These are phyloP conservation scores for Labeo catla DNA, from an alignment of 2,113 vertebrate species.

Conservation along the genomic window DNA sequence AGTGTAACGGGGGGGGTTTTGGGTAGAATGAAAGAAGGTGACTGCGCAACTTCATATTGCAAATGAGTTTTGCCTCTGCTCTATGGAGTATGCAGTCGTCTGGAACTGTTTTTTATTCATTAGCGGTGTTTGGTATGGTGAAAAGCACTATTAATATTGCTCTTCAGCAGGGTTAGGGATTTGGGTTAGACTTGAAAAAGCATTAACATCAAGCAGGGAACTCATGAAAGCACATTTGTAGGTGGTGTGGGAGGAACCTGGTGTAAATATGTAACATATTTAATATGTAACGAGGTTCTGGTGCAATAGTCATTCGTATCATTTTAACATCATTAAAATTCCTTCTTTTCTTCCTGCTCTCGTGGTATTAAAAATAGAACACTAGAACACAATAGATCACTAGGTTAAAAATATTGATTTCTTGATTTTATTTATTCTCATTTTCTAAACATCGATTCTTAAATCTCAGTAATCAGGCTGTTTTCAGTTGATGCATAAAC, in stretches of 20 bases:
- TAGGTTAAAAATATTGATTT: no score
- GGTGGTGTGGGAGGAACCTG: not conserved
- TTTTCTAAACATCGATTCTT: no score
- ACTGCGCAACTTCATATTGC: not conserved
- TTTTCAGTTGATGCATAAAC: no score
- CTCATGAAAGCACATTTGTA: conserved; percentile 2
- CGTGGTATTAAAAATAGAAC: not conserved
- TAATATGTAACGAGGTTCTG: not conserved
- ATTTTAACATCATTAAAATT: not conserved
- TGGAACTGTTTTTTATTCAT: conserved; percentile 22
- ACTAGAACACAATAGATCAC: no score
- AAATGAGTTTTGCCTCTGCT: not conserved
- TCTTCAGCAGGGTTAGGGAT: not conserved
- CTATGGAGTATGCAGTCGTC: conserved; percentile 17
- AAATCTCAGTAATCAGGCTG: no score
- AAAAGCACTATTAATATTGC: conserved; percentile 1
- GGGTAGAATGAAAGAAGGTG: not conserved
- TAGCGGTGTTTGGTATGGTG: not conserved
- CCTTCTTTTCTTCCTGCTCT: not conserved
- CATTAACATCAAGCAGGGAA: not conserved
- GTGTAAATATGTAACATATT: no score
- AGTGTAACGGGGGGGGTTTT: conserved; percentile 16
- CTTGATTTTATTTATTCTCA: no score
- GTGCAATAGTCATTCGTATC: conserved; percentile 1
- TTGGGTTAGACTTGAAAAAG: not conserved